phyloP scores from a whole-genome alignment of 2,113 vertebrate genomes.

The Plestiodon gilberti region DNA sequence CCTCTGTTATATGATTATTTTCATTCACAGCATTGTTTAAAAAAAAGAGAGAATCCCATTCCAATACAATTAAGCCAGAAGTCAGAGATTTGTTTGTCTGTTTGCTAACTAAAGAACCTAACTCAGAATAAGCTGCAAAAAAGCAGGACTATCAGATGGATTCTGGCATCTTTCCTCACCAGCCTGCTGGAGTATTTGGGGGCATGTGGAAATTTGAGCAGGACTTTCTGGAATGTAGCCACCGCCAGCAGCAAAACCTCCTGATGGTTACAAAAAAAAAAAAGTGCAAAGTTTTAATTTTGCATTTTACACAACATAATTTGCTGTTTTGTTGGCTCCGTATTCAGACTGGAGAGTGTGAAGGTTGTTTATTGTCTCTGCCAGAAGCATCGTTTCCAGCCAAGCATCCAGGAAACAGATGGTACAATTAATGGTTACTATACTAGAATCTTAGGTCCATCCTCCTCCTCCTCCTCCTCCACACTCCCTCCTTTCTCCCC shows the following conservation, averaged over 20 bases:
- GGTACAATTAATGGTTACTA: not conserved
- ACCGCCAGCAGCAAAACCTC: not conserved
- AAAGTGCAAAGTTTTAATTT: not conserved
- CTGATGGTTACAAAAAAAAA: not conserved
- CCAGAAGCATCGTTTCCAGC: not conserved
- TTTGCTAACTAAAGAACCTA: not conserved
- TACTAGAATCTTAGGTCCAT: not conserved
- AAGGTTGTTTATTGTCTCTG: not conserved
- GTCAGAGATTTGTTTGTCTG: not conserved
- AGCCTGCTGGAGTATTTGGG: not conserved
- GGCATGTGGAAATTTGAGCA: not conserved
- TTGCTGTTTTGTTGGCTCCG: not conserved
- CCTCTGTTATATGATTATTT: too few relatives aligned
- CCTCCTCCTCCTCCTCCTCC: not conserved
- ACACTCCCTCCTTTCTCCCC: not conserved
- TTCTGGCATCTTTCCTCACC: not conserved
- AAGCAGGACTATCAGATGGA: not conserved
- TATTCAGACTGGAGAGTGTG: not conserved
- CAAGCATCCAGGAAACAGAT: slow-evolving; percentile 1
- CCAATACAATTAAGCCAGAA: not conserved
- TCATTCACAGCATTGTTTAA: not conserved
- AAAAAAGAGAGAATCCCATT: not conserved
- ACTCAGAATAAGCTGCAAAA: not conserved
- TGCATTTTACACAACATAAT: not conserved
- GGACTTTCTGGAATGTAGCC: not conserved